Conservation (phyloP, 2,888 invertebrate species). For the Melikaiella ostensackeni region DNA sequence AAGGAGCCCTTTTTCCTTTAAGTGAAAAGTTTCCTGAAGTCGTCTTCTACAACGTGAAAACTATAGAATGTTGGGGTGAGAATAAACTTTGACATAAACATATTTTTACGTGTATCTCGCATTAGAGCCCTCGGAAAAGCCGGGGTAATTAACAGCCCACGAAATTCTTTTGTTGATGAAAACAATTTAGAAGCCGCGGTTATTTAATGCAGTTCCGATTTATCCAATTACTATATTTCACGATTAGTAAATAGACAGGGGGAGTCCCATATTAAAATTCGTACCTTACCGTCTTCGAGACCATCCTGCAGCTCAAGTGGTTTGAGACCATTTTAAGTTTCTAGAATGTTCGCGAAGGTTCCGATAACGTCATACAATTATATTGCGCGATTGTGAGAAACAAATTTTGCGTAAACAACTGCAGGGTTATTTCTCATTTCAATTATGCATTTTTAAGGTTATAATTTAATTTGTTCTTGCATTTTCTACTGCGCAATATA, state of each 20-base stretch:
- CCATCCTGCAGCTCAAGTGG: no score
- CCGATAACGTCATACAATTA: no score
- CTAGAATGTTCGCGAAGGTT: no score
- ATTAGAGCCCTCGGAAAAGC: constrained; percentile 42
- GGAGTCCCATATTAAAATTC: no score
- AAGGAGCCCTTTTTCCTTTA: constrained; percentile 2
- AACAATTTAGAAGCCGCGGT: constrained; percentile 46
- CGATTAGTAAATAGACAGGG: neutral
- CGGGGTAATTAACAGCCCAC: constrained; percentile 41
- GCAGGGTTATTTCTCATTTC: no score
- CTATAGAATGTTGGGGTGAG: constrained; percentile 1
- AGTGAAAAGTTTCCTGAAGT: constrained; percentile 46
- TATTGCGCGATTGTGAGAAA: no score
- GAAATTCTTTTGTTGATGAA: constrained; percentile 46
- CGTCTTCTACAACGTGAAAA: constrained; percentile 17
- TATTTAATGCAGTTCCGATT: constrained; percentile 57
- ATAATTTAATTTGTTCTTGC: no score
- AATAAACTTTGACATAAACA: constrained; percentile 44
- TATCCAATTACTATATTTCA: constrained; percentile 55
- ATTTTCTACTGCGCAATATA: no score
- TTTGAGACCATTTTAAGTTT: no score
- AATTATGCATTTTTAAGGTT: no score
- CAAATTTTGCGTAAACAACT: no score
- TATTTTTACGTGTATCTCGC: constrained; percentile 44
- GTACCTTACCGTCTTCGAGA: no score